Base-by-base conservation (phyloP, 2,113 vertebrate species). In the Ophthalmolycus amberensis region DNA sequence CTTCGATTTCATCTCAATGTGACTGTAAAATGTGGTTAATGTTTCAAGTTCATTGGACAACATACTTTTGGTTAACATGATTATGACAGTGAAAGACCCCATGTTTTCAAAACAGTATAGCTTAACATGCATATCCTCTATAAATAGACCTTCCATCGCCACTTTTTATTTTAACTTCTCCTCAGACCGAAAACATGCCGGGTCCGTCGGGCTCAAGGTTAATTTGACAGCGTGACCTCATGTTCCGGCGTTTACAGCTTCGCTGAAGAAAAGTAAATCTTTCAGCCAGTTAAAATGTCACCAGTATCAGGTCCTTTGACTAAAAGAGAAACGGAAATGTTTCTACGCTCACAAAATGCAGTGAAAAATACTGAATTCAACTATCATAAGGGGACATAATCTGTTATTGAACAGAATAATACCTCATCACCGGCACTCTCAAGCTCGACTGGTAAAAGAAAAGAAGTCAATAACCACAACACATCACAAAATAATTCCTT, bases 271-370 rank as follows among this genome's bases (percentile, higher is more conserved):
- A 56, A 67, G 18, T 42, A 14, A 52, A 56, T 69, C 58, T 62
- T 44, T 50, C 62, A 56, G n/a, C n/a, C 10, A 25, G n/a, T 56
- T 56, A 75, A 62, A 79, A 75, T 80, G 63, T 42, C 75, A 86
- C 25, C 42, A 50, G 22, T 64, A 22, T 72, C 56, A 65, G 18
- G 27, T 63, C 34, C 4, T 65, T 62, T 81, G 58, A 50, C 60
- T 48, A 48, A 48, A 14, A n/a, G 9, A 67, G 37, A 63, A 20
- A 42, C 34, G 72, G 37, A 63, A 20, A 42, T 40, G 72, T 66
- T 71, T 64, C 18, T 37, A 9, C n/a, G 8, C 38, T 59, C 69
- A 56, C 22, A 2, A 56, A 27, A 12, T 56, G 54, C n/a, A 56
- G 54, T 56, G 54, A 3, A 25, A 25, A 11, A 5, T 11, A 56